These are phyloP conservation scores for Oceanodroma tethys DNA, from an alignment of 2,113 vertebrate genomes.

Conservation along the genomic window DNA sequence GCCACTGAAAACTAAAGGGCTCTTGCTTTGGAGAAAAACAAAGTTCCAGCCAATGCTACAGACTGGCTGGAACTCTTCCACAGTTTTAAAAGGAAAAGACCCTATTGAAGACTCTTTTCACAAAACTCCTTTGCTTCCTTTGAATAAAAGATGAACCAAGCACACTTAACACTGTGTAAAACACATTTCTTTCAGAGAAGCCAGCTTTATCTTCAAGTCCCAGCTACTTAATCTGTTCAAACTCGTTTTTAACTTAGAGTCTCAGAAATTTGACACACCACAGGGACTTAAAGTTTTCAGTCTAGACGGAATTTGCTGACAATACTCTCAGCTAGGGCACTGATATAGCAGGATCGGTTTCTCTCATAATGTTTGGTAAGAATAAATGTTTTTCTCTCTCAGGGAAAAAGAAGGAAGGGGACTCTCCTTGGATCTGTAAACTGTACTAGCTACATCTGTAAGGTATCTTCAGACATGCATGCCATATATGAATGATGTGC, in stretches of 20 bases:
- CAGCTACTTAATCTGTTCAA: slow-evolving; percentile 31
- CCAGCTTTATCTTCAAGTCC: slow-evolving; percentile 33
- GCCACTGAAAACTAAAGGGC: slow-evolving; percentile 42
- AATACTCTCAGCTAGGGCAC: neutral
- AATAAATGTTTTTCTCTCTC: neutral
- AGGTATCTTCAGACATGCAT: fast-evolving
- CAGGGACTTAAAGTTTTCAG: slow-evolving; percentile 19
- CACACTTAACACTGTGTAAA: slow-evolving; percentile 4
- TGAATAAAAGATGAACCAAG: slow-evolving; percentile 7
- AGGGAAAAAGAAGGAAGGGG: neutral
- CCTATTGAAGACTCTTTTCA: slow-evolving; percentile 12
- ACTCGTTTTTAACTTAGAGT: slow-evolving; percentile 41
- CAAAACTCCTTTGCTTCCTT: slow-evolving; percentile 24
- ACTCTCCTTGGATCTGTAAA: neutral
- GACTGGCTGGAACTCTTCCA: slow-evolving; percentile 31
- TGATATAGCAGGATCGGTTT: slow-evolving; percentile 11
- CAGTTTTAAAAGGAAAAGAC: slow-evolving; percentile 25
- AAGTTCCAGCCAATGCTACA: slow-evolving; percentile 33
- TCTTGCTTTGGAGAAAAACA: slow-evolving; percentile 46
- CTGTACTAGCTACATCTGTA: neutral
- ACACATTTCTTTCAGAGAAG: slow-evolving; percentile 39
- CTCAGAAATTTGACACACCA: slow-evolving; percentile 29
- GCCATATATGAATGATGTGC: neutral
- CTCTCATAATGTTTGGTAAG: neutral
- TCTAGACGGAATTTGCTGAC: slow-evolving; percentile 50